A percentile compares a stretch with the other conserved stretches of the same genome.
These are phyloP conservation scores for Montipora capricornis DNA, from an alignment of 64 coral and sea anemone genomes.

Conservation along the genomic window DNA sequence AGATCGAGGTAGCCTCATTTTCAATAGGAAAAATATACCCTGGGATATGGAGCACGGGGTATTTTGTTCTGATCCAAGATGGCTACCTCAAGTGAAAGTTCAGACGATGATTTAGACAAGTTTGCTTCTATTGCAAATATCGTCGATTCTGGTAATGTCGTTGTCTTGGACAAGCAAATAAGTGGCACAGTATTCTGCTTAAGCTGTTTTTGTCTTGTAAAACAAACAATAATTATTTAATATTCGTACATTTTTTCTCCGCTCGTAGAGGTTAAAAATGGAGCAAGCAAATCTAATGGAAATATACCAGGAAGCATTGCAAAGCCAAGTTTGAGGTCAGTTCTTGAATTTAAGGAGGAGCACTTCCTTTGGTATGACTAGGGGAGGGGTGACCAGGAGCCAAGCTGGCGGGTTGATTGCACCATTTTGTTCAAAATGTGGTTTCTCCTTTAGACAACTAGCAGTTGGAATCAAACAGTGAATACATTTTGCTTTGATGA, in stretches of 20 bases:
- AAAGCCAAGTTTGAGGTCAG: conserved; percentile 51
- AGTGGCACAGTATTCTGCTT: too few species aligned
- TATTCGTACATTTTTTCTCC: neutral
- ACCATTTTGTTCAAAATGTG: too few species aligned
- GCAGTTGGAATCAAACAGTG: too few species aligned
- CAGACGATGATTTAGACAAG: conserved; percentile 53
- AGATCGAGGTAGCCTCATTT: neutral
- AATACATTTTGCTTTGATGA: too few species aligned
- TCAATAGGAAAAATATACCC: neutral
- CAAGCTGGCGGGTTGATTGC: too few species aligned
- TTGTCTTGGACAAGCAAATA: neutral
- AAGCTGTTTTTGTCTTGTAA: neutral
- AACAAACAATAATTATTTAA: too few species aligned
- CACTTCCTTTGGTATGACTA: too few species aligned
- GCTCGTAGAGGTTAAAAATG: neutral
- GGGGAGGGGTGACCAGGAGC: too few species aligned
- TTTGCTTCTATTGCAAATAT: conserved; percentile 42
- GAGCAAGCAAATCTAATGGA: neutral
- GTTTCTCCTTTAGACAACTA: too few species aligned
- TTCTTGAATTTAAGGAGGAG: neutral
- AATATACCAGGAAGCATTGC: neutral
- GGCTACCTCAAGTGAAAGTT: conserved; percentile 41
- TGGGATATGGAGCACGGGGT: neutral
- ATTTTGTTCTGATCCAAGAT: conserved; percentile 8
- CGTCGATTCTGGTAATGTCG: conserved; percentile 38